Evolutionary conservation across 2,797 vertebrate genomes (phyloP), one percentile per base, ranked within the genome.

Genomic region (Yasuhikotakia modesta): DNA sequence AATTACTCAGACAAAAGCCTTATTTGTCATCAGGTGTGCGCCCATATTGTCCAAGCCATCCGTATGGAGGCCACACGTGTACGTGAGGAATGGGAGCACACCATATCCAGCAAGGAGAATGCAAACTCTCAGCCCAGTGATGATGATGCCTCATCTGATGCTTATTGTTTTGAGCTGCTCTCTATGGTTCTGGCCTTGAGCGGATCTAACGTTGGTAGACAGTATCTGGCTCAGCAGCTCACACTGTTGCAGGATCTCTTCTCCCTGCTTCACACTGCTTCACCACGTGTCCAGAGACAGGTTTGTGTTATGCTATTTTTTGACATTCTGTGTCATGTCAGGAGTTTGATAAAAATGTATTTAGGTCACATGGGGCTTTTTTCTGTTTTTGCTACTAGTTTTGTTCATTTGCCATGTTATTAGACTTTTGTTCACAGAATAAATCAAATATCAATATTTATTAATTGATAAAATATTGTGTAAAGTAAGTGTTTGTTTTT

Each of bases 91-190:
- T 99, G 98, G 98, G 98, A 99, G 53, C 97, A 99, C 14, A 97
- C 98, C 82, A 99, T 99, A 83, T 99, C 98, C 79, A 99, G 97
- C 92, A 99, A 98, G 69, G 98, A 99, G 89, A 99, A 99, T 0
- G 98, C 98, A 72, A 99, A 99, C 89, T 99, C 98, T 0, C 97
- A 99, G 90, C 98, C 98, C 52, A 99, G 84, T 0, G 98, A 99
- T 0, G 97, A 99, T 39, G 98, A 99, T 0, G 97, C 97, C 1
- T 93, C 98, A 46, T 99, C 97, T 0, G 98, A 99, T 0, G 97
- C 98, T 2, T 99, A 99, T 82, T 99, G 98, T 90, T 99, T 99
- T 70, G 98, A 99, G 89, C 92, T 99, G 68, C 92, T 99, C 32
- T 99, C 98, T 22, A 99, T 99, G 98, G 98, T 99, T 0, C 90